phyloP scores from a whole-genome alignment of 2,113 vertebrate species.

The Cyanocitta stelleri region DNA sequence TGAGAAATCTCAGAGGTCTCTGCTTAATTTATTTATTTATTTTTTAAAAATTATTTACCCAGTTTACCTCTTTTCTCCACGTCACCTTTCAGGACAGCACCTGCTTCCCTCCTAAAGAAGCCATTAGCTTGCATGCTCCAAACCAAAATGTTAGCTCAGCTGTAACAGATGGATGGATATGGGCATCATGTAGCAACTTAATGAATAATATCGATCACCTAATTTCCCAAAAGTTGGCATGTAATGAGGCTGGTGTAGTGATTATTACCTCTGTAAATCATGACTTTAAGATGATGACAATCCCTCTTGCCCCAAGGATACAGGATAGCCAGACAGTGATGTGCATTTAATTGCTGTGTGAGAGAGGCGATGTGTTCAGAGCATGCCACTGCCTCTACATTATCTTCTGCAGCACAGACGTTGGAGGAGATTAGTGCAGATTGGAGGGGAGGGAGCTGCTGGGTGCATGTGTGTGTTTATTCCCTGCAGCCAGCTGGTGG shows the following conservation, averaged over 20 bases:
- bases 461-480: background rate
- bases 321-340: conserved; percentile 19
- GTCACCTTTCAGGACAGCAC: background rate
- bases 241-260: conserved; percentile 50
- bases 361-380: background rate
- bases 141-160: conserved; percentile 58
- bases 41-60: background rate
- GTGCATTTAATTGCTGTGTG: conserved; percentile 45
- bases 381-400: background rate
- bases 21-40: background rate
- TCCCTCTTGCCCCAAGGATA: conserved; percentile 46
- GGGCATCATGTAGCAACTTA: conserved; percentile 53
- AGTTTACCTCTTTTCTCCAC: background rate
- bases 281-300: conserved; percentile 44
- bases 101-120: background rate
- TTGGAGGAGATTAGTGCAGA: conserved; percentile 12
- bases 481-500: background rate
- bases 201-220: conserved; percentile 69
- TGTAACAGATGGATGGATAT: conserved; percentile 55
- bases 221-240: conserved; percentile 55
- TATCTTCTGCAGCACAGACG: background rate
- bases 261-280: conserved; percentile 69
- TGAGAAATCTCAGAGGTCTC: background rate
- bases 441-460: background rate
- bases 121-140: background rate